Conservation (phyloP, 2,888 invertebrate species). For the Amblyjoppa proteus region DNA sequence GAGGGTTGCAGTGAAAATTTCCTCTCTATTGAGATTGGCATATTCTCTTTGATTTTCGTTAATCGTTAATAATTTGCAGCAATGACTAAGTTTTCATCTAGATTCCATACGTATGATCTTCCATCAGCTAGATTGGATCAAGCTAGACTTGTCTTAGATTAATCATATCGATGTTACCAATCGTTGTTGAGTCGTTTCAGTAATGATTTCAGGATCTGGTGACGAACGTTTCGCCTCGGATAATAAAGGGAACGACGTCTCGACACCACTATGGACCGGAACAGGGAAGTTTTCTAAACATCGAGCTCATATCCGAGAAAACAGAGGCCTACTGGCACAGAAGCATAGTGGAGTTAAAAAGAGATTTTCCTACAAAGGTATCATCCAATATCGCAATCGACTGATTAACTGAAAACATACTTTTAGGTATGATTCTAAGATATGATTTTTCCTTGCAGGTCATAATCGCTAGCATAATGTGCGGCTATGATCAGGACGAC, state of each 20-base stretch:
- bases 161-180: not conserved
- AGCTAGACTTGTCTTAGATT: not conserved
- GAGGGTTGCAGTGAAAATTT: too few relatives aligned
- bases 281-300: slow-evolving; percentile 98
- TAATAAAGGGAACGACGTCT: slow-evolving; percentile 96
- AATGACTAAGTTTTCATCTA: not conserved
- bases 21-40: too few relatives aligned
- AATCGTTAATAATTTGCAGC: not conserved
- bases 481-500: slow-evolving; percentile 93
- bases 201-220: slow-evolving; percentile 91
- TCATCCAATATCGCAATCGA: not conserved
- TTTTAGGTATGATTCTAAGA: slow-evolving; percentile 3
- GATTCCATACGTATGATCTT: not conserved
- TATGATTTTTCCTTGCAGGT: slow-evolving; percentile 86
- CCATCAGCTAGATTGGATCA: not conserved
- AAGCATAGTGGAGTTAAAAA: slow-evolving; percentile 94
- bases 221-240: slow-evolving; percentile 98
- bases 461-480: slow-evolving; percentile 98
- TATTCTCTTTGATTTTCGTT: too few relatives aligned
- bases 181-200: not conserved
- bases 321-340: slow-evolving; percentile 96
- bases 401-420: not conserved
- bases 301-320: slow-evolving; percentile 99
- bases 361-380: slow-evolving; percentile 96
- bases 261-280: slow-evolving; percentile 97